Conservation (phyloP, 2,113 vertebrate genomes). For the Nyctibius bracteatus region DNA sequence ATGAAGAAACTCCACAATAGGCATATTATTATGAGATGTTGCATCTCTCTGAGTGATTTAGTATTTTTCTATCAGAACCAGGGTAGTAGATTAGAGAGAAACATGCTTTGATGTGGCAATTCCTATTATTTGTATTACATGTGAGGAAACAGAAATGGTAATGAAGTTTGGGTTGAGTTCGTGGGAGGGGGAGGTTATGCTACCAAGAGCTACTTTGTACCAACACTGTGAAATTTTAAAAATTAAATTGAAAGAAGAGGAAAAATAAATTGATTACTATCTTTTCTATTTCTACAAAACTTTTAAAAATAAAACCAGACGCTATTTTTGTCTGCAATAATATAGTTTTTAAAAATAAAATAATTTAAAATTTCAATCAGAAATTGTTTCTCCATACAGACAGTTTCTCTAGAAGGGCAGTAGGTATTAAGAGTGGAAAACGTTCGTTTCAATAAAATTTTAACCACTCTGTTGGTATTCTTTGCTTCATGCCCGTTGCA, state of each 20-base stretch:
- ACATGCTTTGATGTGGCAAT: neutral
- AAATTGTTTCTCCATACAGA: neutral
- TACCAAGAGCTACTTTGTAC: neutral
- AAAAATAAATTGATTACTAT: neutral
- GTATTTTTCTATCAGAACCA: neutral
- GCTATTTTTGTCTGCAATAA: neutral
- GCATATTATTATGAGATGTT: neutral
- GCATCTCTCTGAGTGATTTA: neutral
- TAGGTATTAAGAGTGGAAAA: neutral
- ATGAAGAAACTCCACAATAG: neutral
- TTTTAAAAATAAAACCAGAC: neutral
- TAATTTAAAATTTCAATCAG: neutral
- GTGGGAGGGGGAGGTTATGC: accelerated
- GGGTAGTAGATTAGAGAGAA: neutral
- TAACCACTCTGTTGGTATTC: neutral
- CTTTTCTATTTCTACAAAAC: neutral
- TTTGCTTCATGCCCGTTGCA: neutral
- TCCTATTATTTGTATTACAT: neutral
- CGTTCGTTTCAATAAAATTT: neutral
- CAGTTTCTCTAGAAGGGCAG: neutral
- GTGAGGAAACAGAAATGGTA: neutral
- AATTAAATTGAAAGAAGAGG: neutral
- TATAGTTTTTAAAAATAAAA: neutral
- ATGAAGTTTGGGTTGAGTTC: neutral
- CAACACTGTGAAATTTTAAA: neutral